phyloP scores from a whole-genome alignment of 2,113 vertebrate species.

The Neodontobutis hainanensis region DNA sequence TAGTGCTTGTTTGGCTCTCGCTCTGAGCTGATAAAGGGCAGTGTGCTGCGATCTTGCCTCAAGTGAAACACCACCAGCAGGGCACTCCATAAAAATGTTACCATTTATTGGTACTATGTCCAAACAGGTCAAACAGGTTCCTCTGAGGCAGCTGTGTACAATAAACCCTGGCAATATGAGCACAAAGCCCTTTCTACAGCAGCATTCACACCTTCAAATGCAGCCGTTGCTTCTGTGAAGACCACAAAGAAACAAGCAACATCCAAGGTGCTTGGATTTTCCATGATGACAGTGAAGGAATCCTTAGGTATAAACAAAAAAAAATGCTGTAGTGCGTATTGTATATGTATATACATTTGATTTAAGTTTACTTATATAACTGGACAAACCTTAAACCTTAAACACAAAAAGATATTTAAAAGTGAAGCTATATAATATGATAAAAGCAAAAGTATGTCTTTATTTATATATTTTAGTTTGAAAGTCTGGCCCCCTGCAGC shows the following conservation, averaged over 20 bases:
- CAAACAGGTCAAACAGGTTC: constrained; percentile 56
- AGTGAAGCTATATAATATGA: no score
- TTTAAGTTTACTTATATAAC: no score
- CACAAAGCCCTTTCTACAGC: constrained; percentile 14
- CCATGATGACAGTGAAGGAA: constrained; percentile 54
- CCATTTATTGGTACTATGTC: constrained; percentile 26
- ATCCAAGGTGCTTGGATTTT: constrained; percentile 28
- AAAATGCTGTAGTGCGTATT: no score
- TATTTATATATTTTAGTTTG: no score
- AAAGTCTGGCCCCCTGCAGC: no score
- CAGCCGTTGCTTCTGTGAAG: constrained; percentile 17
- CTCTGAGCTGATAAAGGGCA: no score
- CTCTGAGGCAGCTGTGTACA: constrained; percentile 35
- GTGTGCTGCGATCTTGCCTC: background rate
- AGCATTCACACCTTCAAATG: constrained; percentile 42
- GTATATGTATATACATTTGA: no score
- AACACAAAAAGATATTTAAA: no score
- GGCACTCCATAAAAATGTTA: constrained; percentile 20
- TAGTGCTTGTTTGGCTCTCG: background rate
- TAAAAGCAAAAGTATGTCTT: no score
- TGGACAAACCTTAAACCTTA: no score
- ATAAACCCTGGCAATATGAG: constrained; percentile 33
- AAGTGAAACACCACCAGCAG: constrained; percentile 12
- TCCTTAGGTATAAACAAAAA: constrained; percentile 30
- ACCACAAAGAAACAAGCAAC: constrained; percentile 2